Evolutionary conservation across 2,113 vertebrate genomes (phyloP), one percentile per base, ranked within the genome.

Genomic region (Pipra filicauda): DNA sequence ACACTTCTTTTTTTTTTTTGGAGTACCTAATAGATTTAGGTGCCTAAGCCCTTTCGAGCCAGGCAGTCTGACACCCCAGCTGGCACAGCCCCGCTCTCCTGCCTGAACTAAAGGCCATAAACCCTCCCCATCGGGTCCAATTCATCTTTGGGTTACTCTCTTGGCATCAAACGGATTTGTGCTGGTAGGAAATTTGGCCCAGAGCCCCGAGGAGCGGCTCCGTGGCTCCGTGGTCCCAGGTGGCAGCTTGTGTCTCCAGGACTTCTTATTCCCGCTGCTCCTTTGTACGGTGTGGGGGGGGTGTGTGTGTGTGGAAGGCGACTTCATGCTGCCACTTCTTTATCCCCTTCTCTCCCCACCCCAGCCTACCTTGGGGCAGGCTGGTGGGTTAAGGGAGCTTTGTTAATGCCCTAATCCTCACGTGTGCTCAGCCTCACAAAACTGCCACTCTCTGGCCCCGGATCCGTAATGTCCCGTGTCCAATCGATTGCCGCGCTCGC

Each of bases 321-420:
- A 62, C 91, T 93, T 87, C 62, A 49, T 23, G 31, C 92, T 79
- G 73, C 91, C 48, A 1, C 51, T 31, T 58, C 91, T 93, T 92
- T 94, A 86, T 95, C 79, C 92, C 24, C 3, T 18, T 44, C 2
- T 0, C 78, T 86, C 35, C n/a, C 52, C 57, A 9, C 6, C 51
- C 74, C 72, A 28, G 49, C 52, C 66, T 57, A 92, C 93, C 96
- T 96, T 69, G 72, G 84, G 93, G 97, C 95, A 93, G 91, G 78
- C 92, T 92, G 94, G 57, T 91, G 12, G 24, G 78, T 93, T 95
- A n/a, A 79, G 91, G 77, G 69, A 51, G 95, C 95, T 97, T 95
- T 96, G 95, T 96, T 89, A 96, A 96, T 4, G 88, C 78, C 13
- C 15, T 97, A 96, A 97, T 96, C 94, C 95, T 94, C 62, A 67